Conservation (phyloP, 2,888 invertebrate genomes). For the Apomyelois bistriatella region DNA sequence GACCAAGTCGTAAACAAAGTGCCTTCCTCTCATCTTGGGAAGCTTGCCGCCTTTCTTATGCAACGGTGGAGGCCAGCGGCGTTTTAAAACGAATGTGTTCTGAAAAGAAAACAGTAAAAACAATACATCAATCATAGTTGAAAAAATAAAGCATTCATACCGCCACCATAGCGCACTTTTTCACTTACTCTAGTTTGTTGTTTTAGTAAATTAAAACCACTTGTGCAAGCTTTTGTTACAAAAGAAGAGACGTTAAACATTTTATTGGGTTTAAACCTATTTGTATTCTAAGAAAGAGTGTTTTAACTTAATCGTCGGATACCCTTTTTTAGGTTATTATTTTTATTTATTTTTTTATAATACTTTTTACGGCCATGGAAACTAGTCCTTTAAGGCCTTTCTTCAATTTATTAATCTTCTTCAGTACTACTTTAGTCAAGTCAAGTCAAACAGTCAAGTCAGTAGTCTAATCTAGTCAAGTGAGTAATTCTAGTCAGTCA, state of each 20-base stretch:
- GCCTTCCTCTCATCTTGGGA: slow-evolving; percentile 75
- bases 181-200: slow-evolving; percentile 59
- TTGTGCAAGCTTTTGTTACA: slow-evolving; percentile 31
- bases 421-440: no score
- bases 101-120: slow-evolving; percentile 51
- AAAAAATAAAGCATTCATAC: neutral
- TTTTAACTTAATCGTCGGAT: no score
- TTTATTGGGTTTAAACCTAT: neutral
- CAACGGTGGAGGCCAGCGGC: slow-evolving; percentile 79
- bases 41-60: slow-evolving; percentile 79
- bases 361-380: no score
- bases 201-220: slow-evolving; percentile 35
- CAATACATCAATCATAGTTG: neutral
- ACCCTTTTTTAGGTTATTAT: no score
- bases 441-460: no score
- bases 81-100: slow-evolving; percentile 88
- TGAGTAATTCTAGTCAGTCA: no score
- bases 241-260: slow-evolving; percentile 51
- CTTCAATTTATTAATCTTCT: no score
- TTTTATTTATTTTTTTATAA: no score
- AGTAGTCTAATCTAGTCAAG: no score
- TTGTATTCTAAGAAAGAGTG: no score
- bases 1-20: slow-evolving; percentile 87
- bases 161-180: no score
- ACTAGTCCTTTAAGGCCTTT: no score